A percentile compares a stretch with the other conserved stretches of the same genome.
Conservation (phyloP, 2,888 invertebrate genomes). For the Pristionchus fissidentatus region DNA sequence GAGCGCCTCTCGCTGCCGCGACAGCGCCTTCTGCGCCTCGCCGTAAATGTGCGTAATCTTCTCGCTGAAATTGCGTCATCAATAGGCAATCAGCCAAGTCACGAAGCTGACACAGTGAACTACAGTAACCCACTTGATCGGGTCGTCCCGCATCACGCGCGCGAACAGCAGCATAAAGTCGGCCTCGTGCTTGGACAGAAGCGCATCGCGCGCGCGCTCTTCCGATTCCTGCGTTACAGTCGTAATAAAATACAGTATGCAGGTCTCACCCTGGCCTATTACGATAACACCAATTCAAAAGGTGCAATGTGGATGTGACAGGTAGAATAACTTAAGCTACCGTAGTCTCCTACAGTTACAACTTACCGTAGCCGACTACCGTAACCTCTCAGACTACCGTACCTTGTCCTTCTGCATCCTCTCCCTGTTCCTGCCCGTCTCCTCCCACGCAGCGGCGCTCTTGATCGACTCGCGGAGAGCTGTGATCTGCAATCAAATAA, state of each 20-base stretch:
- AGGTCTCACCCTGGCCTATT: not conserved
- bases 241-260: not conserved
- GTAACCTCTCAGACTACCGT: not conserved
- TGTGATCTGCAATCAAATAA: conserved; percentile 3
- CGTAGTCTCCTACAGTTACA: not conserved
- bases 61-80: not conserved
- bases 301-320: too few relatives aligned
- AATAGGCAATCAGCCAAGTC: not conserved
- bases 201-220: not conserved
- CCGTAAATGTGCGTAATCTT: conserved; percentile 27
- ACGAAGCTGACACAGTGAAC: not conserved
- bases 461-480: conserved; percentile 21
- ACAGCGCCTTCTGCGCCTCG: not conserved
- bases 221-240: conserved; percentile 22
- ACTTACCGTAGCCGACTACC: conserved; percentile 3
- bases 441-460: conserved; percentile 11
- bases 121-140: conserved; percentile 4
- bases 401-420: conserved; percentile 41
- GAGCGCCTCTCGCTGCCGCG: not conserved
- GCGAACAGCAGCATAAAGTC: conserved; percentile 24
- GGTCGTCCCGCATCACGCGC: not conserved
- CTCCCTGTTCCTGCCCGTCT: conserved; percentile 34
- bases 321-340: not conserved
- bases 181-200: conserved; percentile 32
- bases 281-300: too few relatives aligned